These are phyloP conservation scores for Cyanoliseus patagonus DNA, from an alignment of 2,113 vertebrate species.

Conservation along the genomic window DNA sequence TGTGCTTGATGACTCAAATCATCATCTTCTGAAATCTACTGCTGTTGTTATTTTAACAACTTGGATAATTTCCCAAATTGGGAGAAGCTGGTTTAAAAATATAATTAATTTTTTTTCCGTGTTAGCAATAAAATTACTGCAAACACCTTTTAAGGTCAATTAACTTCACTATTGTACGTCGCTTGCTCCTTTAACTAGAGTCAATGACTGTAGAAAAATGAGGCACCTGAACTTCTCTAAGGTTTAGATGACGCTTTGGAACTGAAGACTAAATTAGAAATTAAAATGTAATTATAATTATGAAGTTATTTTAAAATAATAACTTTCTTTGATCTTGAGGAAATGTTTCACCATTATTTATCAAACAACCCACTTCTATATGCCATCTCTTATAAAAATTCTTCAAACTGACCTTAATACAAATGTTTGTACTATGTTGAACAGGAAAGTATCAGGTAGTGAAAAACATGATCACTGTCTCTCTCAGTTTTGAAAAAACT, in stretches of 20 bases:
- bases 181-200: background rate
- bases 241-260: background rate
- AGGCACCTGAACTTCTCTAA: background rate
- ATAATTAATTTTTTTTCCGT: background rate
- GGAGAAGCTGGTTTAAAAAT: background rate
- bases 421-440: background rate
- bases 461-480: background rate
- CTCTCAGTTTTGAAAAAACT: background rate
- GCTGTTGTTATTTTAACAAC: background rate
- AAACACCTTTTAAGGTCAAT: background rate
- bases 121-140: background rate
- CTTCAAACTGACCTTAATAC: background rate
- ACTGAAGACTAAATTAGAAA: background rate
- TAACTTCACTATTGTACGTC: background rate
- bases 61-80: background rate
- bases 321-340: background rate
- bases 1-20: background rate
- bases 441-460: background rate
- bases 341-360: background rate
- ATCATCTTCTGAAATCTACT: background rate
- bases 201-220: background rate
- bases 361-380: background rate
- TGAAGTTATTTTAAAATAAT: background rate
- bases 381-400: background rate
- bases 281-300: background rate